These are phyloP conservation scores for Bombus soroeensis DNA, from an alignment of 1,140 invertebrate species.

Conservation along the genomic window DNA sequence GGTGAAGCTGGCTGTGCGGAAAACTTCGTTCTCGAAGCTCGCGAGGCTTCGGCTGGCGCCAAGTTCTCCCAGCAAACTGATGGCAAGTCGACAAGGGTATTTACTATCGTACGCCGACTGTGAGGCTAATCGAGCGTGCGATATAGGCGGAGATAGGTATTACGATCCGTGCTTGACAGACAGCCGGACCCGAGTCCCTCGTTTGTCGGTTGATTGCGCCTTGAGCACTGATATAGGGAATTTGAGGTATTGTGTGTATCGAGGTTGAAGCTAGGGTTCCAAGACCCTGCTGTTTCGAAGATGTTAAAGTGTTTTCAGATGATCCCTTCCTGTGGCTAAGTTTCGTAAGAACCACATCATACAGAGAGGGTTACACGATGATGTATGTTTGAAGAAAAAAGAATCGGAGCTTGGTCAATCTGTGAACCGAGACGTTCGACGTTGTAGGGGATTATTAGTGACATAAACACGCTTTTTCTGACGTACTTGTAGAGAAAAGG, in stretches of 20 bases:
- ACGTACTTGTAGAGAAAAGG: neutral
- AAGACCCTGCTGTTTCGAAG: neutral
- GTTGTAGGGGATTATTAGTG: neutral
- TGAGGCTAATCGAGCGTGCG: neutral
- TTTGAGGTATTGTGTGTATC: neutral
- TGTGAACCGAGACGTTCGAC: no score
- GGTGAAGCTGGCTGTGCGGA: neutral
- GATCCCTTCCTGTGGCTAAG: neutral
- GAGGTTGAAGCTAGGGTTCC: neutral
- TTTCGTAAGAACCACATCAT: neutral
- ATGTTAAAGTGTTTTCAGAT: neutral
- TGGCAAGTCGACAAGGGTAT: neutral
- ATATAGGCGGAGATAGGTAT: neutral
- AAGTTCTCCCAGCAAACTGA: neutral
- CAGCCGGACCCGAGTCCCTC: constrained; percentile 4
- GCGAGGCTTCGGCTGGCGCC: neutral
- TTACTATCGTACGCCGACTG: neutral
- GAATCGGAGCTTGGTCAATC: neutral
- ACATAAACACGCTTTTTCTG: neutral
- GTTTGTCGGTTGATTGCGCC: neutral
- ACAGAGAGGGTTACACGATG: neutral
- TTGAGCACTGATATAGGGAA: neutral
- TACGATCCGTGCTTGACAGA: neutral
- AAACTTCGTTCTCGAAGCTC: constrained; percentile 8
- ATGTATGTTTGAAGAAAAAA: neutral